Conservation (phyloP, 2,888 invertebrate genomes). For the Phlogophora meticulosa region DNA sequence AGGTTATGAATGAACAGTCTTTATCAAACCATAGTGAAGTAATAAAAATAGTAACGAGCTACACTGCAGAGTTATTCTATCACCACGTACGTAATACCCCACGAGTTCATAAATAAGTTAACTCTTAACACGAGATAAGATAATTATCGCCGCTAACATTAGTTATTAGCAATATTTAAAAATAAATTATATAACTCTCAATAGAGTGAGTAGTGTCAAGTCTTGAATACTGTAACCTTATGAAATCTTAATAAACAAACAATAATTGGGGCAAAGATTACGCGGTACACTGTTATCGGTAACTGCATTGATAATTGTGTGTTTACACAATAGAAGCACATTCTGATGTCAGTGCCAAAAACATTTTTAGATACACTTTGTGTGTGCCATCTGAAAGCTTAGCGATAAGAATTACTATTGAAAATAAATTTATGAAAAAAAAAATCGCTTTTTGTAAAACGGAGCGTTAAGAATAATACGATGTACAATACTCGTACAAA, state of each 20-base stretch:
- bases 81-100: conserved; percentile 15
- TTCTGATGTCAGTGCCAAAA: conserved; percentile 63
- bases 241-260: conserved; percentile 63
- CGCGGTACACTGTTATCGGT: conserved; percentile 57
- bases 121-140: conserved; percentile 49
- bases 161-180: conserved; percentile 25
- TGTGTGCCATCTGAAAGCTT: conserved; percentile 23
- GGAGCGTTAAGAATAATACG: not conserved
- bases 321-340: conserved; percentile 61
- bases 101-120: conserved; percentile 32
- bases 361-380: conserved; percentile 33
- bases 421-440: not conserved
- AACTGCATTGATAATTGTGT: conserved; percentile 63
- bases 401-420: not conserved
- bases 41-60: conserved; percentile 16
- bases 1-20: conserved; percentile 38
- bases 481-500: no score
- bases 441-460: not conserved
- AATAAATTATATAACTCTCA: conserved; percentile 36
- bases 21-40: conserved; percentile 35
- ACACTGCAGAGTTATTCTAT: conserved; percentile 24
- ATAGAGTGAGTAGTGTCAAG: conserved; percentile 23
- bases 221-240: conserved; percentile 56
- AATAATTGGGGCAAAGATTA: conserved; percentile 65
- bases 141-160: conserved; percentile 23